phyloP scores from a whole-genome alignment of 1,140 invertebrate genomes.

The Lepidostoma basale region DNA sequence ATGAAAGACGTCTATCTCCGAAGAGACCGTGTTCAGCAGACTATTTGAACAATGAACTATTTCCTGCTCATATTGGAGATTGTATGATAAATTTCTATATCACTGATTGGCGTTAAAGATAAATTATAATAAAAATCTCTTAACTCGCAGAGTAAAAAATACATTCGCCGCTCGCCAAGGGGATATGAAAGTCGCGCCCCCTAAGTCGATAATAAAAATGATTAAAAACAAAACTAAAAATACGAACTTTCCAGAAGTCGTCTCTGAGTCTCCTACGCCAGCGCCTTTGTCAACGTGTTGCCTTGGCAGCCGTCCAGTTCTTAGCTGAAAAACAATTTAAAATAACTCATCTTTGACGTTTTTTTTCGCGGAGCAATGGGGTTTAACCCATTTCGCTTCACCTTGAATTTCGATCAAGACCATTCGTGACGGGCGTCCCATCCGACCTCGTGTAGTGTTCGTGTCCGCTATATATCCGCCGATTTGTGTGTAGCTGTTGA shows the following conservation, averaged over 20 bases:
- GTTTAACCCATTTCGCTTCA: slow-evolving; percentile 11
- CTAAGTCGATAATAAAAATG: slow-evolving; percentile 9
- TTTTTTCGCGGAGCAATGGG: slow-evolving; percentile 17
- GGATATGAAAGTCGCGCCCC: background rate
- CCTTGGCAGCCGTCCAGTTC: background rate
- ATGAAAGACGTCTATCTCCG: too few species aligned
- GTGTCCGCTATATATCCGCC: too few species aligned
- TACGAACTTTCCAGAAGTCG: background rate
- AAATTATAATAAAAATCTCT: too few species aligned
- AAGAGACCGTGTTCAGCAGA: too few species aligned
- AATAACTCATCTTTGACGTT: slow-evolving; percentile 33
- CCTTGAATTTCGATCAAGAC: slow-evolving; percentile 9
- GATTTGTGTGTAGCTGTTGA: too few species aligned
- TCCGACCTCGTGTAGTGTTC: too few species aligned
- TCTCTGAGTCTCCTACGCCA: slow-evolving; percentile 5
- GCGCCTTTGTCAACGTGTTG: background rate
- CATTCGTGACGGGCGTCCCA: background rate
- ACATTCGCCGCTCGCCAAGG: too few species aligned
- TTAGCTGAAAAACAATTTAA: slow-evolving; percentile 26
- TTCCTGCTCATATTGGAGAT: too few species aligned
- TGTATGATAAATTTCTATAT: too few species aligned
- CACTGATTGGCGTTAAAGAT: too few species aligned
- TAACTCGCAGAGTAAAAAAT: too few species aligned
- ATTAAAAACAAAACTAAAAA: slow-evolving; percentile 12
- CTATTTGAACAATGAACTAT: too few species aligned